These are phyloP conservation scores for Drosophila sordidula DNA, from an alignment of 2,888 invertebrate genomes.

Conservation along the genomic window DNA sequence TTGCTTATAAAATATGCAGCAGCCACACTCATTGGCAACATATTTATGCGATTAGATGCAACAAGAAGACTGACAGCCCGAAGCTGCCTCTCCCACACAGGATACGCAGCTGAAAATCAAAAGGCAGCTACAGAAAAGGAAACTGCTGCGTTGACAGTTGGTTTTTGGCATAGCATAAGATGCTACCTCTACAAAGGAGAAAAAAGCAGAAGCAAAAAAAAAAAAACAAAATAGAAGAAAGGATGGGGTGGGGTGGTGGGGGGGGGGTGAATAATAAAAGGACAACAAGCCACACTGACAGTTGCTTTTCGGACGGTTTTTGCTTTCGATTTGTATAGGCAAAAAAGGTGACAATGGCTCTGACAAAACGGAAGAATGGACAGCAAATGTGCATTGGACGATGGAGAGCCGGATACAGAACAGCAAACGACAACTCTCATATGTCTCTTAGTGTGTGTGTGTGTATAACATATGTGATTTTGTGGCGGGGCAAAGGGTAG, in stretches of 20 bases:
- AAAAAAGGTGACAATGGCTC: conserved; percentile 75
- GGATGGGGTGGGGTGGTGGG: background rate
- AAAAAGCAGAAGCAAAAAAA: background rate
- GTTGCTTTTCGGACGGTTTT: conserved; percentile 62
- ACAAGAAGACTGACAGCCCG: conserved; percentile 67
- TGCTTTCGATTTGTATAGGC: conserved; percentile 40
- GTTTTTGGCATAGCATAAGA: conserved; percentile 55
- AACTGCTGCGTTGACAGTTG: conserved; percentile 74
- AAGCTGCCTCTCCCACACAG: conserved; percentile 47
- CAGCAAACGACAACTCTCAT: conserved; percentile 43
- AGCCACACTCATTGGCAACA: conserved; percentile 73
- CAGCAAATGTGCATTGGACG: conserved; percentile 69
- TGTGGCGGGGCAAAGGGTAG: conserved; percentile 4
- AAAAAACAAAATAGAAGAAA: background rate
- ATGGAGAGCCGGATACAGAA: conserved; percentile 29
- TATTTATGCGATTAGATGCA: conserved; percentile 80
- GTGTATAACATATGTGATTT: conserved; percentile 48
- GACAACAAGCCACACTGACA: conserved; percentile 77
- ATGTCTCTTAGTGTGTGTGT: conserved; percentile 13
- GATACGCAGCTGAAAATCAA: conserved; percentile 51
- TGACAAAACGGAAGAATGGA: conserved; percentile 61
- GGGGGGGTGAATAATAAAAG: conserved; percentile 62
- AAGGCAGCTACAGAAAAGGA: conserved; percentile 40
- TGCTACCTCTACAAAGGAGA: conserved; percentile 32
- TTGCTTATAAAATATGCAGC: conserved; percentile 76